A percentile compares a stretch with the other conserved stretches of the same genome.
These are phyloP conservation scores for Sesia bembeciformis DNA, from an alignment of 2,888 invertebrate genomes.

Conservation along the genomic window DNA sequence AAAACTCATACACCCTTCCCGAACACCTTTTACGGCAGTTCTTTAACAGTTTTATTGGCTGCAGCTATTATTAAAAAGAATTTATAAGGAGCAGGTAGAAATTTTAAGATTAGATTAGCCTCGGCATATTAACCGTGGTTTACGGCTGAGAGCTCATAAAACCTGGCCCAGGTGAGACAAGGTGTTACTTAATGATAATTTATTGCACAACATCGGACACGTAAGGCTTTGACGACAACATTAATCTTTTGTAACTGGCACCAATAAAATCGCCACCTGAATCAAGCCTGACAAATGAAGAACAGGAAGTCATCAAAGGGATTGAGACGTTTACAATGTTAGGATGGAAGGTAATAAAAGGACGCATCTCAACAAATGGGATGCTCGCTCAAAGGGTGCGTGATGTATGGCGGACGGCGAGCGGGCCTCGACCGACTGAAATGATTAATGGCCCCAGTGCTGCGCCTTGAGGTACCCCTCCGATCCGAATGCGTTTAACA, in stretches of 20 bases:
- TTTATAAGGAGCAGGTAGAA: constrained; percentile 56
- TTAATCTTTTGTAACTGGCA: constrained; percentile 59
- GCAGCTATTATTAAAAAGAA: constrained; percentile 19
- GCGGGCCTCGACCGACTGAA: constrained; percentile 29
- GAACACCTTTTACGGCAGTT: constrained; percentile 22
- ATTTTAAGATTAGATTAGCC: constrained; percentile 58
- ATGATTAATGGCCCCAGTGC: constrained; percentile 50
- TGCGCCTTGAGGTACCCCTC: neutral
- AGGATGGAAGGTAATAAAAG: constrained; percentile 49
- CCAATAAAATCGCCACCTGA: constrained; percentile 37
- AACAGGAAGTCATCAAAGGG: constrained; percentile 55
- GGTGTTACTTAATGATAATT: constrained; percentile 70
- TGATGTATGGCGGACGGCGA: constrained; percentile 41
- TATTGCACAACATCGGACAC: constrained; percentile 57
- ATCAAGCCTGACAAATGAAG: constrained; percentile 33
- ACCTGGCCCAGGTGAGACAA: constrained; percentile 42
- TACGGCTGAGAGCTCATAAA: constrained; percentile 51
- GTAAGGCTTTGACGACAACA: constrained; percentile 50
- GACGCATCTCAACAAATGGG: constrained; percentile 54
- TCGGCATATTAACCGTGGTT: constrained; percentile 42
- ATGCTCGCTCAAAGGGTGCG: constrained; percentile 46
- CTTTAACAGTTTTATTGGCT: constrained; percentile 1
- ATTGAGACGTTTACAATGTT: constrained; percentile 65
- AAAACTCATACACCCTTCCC: neutral
- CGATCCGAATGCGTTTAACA: neutral